These are phyloP conservation scores for Cephus runcator DNA, from an alignment of 2,888 invertebrate species.

Conservation along the genomic window DNA sequence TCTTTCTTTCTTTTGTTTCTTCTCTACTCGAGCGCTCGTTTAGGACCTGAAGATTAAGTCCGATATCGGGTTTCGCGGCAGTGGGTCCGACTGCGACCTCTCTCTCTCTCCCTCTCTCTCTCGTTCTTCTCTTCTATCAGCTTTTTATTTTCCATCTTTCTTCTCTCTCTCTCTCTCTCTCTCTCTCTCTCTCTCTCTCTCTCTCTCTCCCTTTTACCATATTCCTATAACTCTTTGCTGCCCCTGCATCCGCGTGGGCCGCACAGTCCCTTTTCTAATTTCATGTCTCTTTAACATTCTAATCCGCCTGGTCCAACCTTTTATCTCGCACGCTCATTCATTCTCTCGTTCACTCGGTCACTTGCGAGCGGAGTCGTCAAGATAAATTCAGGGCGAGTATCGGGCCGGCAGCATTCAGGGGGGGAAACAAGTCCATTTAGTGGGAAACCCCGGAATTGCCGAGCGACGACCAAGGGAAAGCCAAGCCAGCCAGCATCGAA, in stretches of 20 bases:
- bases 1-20: slow-evolving; percentile 36
- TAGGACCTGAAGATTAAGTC: slow-evolving; percentile 44
- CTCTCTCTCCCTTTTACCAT: too few relatives aligned
- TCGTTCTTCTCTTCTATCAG: neutral
- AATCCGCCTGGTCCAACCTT: slow-evolving; percentile 57
- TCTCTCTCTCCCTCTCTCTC: slow-evolving; percentile 41
- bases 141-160: neutral
- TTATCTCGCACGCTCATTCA: slow-evolving; percentile 37
- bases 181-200: neutral
- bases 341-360: too few relatives aligned
- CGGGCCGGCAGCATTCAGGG: neutral
- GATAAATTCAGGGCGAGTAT: slow-evolving; percentile 13
- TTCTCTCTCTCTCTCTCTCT: neutral
- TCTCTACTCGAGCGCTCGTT: slow-evolving; percentile 14
- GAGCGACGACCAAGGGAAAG: neutral
- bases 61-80: slow-evolving; percentile 58
- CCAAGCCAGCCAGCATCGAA: too few relatives aligned
- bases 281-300: slow-evolving; percentile 52
- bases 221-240: too few relatives aligned
- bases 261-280: slow-evolving; percentile 37
- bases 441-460: slow-evolving; percentile 1
- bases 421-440: slow-evolving; percentile 1
- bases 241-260: too few relatives aligned
- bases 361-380: slow-evolving; percentile 1
- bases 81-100: slow-evolving; percentile 23